Percentiles rank a stretch among this genome's conserved stretches.
Evolutionary conservation across 2,888 invertebrate species (phyloP).

Genomic region (Uropetala carovei): DNA sequence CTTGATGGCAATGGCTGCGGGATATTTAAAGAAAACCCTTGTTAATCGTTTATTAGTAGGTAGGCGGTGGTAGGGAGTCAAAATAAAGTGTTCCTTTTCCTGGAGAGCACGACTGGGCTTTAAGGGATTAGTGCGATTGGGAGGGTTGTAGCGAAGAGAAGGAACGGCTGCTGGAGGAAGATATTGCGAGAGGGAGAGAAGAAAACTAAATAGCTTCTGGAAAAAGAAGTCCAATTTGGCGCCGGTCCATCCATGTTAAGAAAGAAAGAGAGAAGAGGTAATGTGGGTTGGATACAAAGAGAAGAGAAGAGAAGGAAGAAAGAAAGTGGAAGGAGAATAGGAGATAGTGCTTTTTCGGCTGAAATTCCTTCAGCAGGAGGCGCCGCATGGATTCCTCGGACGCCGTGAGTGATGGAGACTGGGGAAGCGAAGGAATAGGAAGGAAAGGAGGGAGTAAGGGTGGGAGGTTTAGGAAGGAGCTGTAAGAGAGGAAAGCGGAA

Average conservation of each 20-base stretch:
- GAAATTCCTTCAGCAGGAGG: background rate
- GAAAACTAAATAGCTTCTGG: conserved; percentile 55
- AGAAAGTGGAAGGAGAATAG: background rate
- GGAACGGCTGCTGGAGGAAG: background rate
- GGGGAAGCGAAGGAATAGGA: background rate
- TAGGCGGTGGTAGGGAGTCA: conserved; percentile 34
- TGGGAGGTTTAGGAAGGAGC: background rate
- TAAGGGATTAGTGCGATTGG: conserved; percentile 57
- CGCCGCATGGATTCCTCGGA: background rate
- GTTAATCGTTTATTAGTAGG: conserved; percentile 56
- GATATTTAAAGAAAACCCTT: conserved; percentile 56
- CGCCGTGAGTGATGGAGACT: background rate
- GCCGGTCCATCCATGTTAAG: conserved; percentile 52
- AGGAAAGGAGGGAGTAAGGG: background rate
- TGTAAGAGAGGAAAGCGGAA: background rate
- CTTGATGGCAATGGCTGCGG: conserved; percentile 37
- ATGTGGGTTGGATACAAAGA: background rate
- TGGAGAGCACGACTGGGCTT: conserved; percentile 41
- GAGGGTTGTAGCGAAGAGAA: conserved; percentile 28
- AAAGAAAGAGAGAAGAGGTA: background rate
- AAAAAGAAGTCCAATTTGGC: conserved; percentile 60
- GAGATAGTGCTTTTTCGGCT: background rate
- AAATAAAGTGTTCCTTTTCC: conserved; percentile 53
- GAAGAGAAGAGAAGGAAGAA: background rate
- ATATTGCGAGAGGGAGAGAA: background rate